These are phyloP conservation scores for Acleris laterana DNA, from an alignment of 2,888 invertebrate species.

Conservation along the genomic window DNA sequence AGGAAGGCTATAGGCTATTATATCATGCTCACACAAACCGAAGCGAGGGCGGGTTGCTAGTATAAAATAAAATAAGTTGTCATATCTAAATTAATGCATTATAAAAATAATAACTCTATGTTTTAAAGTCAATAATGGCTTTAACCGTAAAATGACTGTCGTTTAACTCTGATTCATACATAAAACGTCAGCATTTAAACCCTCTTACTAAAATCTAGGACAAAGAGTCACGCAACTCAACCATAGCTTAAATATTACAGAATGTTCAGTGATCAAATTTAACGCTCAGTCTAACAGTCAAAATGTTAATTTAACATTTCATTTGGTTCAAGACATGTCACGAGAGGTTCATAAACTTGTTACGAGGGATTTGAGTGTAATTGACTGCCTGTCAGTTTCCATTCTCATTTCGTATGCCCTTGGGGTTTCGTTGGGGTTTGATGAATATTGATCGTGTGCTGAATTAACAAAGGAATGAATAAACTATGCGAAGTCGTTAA, in stretches of 20 bases:
- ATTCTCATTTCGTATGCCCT: constrained; percentile 11
- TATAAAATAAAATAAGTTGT: no score
- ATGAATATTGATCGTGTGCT: not conserved
- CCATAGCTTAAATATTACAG: constrained; percentile 13
- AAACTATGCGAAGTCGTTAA: no score
- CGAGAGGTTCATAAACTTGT: constrained; percentile 8
- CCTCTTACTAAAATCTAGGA: constrained; percentile 28
- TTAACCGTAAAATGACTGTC: constrained; percentile 16
- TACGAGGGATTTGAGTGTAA: constrained; percentile 7
- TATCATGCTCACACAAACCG: no score
- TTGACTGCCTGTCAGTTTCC: constrained; percentile 26
- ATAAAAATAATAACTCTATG: not conserved
- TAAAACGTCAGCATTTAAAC: constrained; percentile 11
- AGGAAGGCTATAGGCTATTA: no score
- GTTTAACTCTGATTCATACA: constrained; percentile 25
- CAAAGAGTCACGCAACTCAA: constrained; percentile 23
- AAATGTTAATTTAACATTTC: constrained; percentile 14
- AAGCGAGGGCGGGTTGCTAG: no score
- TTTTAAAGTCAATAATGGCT: constrained; percentile 16
- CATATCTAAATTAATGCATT: no score
- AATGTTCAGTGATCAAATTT: constrained; percentile 1
- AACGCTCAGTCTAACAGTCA: not conserved
- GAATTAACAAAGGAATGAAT: no score
- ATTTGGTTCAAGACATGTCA: not conserved
- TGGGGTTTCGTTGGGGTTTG: not conserved